These are phyloP conservation scores for Monopis laevigella DNA, from an alignment of 2,888 invertebrate genomes.

Conservation along the genomic window DNA sequence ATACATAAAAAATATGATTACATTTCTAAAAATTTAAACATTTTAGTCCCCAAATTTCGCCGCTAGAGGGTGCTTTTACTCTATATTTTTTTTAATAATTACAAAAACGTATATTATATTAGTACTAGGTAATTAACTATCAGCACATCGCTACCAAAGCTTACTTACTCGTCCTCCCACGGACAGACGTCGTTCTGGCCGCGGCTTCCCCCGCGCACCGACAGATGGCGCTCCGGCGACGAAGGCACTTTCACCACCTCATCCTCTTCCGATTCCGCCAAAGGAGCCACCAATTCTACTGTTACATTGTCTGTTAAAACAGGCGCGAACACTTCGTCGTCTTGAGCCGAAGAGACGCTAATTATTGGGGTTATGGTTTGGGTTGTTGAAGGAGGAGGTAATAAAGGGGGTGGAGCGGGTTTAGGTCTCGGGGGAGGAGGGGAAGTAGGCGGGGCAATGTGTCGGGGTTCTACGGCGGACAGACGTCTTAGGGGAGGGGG, in stretches of 20 bases:
- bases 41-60: too few species aligned
- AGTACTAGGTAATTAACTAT: too few species aligned
- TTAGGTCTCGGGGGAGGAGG: conserved; percentile 45
- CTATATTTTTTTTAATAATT: too few species aligned
- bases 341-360: conserved; percentile 77
- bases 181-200: conserved; percentile 86
- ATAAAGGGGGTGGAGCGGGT: conserved; percentile 38
- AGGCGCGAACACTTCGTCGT: conserved; percentile 64
- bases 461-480: conserved; percentile 67
- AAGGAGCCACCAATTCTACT: conserved; percentile 64
- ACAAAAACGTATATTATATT: too few species aligned
- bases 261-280: conserved; percentile 76
- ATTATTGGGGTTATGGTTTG: conserved; percentile 67
- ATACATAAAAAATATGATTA: too few species aligned
- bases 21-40: too few species aligned
- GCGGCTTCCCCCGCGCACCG: conserved; percentile 44
- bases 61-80: too few species aligned
- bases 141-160: too few species aligned
- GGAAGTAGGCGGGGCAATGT: conserved; percentile 60
- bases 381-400: conserved; percentile 37
- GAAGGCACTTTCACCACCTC: conserved; percentile 70
- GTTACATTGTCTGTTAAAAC: too few species aligned
- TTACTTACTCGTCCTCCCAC: conserved; percentile 95
- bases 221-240: conserved; percentile 35
- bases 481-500: conserved; percentile 51